Conservation (phyloP, 2,888 invertebrate species). For the Tetheella fluctuosa region DNA sequence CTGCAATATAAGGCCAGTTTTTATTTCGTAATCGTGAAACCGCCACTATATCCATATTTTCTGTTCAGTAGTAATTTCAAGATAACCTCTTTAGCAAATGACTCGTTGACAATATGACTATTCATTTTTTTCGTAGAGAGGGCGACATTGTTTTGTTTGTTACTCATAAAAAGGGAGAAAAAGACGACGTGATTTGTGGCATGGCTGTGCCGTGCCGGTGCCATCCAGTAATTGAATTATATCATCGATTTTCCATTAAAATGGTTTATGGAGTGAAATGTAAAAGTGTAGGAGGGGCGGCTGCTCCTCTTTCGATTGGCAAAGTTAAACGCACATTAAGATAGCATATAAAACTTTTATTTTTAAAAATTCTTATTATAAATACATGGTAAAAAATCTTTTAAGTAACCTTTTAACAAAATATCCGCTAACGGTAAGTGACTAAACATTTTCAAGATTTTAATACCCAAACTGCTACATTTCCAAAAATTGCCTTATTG, state of each 20-base stretch:
- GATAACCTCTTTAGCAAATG: conserved; percentile 63
- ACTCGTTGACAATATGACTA: conserved; percentile 68
- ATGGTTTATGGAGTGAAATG: conserved; percentile 82
- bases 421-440: too few relatives aligned
- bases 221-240: conserved; percentile 79
- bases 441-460: too few relatives aligned
- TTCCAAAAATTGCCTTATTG: too few relatives aligned
- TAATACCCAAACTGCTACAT: too few relatives aligned
- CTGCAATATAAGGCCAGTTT: neutral
- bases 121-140: conserved; percentile 47
- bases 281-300: conserved; percentile 73
- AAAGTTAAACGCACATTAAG: conserved; percentile 25
- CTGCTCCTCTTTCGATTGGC: conserved; percentile 46
- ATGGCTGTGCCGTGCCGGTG: conserved; percentile 61
- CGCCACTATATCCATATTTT: neutral
- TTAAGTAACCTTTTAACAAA: too few relatives aligned
- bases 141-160: conserved; percentile 67
- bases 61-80: neutral
- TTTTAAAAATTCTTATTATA: too few relatives aligned
- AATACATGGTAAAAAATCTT: too few relatives aligned
- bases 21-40: neutral
- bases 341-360: neutral
- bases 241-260: conserved; percentile 84
- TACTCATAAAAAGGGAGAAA: conserved; percentile 51
- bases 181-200: conserved; percentile 65